Evolutionary conservation across 1,140 invertebrate species (phyloP).

Genomic region (Drosophila busckii): DNA sequence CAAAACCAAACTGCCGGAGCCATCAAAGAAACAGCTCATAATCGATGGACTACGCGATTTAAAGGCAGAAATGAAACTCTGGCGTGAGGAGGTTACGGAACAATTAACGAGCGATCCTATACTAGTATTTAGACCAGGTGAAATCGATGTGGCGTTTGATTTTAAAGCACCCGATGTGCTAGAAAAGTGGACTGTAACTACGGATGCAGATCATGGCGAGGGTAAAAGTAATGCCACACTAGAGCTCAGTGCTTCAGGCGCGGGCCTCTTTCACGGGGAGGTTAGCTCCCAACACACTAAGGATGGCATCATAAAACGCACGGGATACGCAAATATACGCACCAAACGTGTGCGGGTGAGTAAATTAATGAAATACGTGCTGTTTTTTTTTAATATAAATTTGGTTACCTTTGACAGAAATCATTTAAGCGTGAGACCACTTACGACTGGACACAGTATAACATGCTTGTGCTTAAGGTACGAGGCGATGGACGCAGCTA

Average conservation of each 20-base stretch:
- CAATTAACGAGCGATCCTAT: slow-evolving; percentile 82
- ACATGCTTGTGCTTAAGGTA: slow-evolving; percentile 90
- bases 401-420: slow-evolving; percentile 81
- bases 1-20: slow-evolving; percentile 78
- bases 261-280: slow-evolving; percentile 88
- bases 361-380: slow-evolving; percentile 3
- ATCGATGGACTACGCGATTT: slow-evolving; percentile 83
- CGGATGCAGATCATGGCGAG: slow-evolving; percentile 89
- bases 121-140: slow-evolving; percentile 81
- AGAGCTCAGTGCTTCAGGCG: slow-evolving; percentile 83
- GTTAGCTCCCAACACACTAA: slow-evolving; percentile 86
- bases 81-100: slow-evolving; percentile 85
- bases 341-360: slow-evolving; percentile 83
- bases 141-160: slow-evolving; percentile 85
- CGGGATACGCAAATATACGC: slow-evolving; percentile 89
- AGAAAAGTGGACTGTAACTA: slow-evolving; percentile 86
- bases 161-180: slow-evolving; percentile 84
- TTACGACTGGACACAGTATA: slow-evolving; percentile 89
- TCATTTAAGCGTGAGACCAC: slow-evolving; percentile 88
- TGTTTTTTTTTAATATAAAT: neutral
- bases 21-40: slow-evolving; percentile 80
- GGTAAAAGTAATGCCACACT: slow-evolving; percentile 87
- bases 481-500: slow-evolving; percentile 95
- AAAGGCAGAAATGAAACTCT: slow-evolving; percentile 84
- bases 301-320: slow-evolving; percentile 86